These are phyloP conservation scores for Miniopterus natalensis DNA, from an alignment of 2,113 vertebrate species.

Conservation along the genomic window DNA sequence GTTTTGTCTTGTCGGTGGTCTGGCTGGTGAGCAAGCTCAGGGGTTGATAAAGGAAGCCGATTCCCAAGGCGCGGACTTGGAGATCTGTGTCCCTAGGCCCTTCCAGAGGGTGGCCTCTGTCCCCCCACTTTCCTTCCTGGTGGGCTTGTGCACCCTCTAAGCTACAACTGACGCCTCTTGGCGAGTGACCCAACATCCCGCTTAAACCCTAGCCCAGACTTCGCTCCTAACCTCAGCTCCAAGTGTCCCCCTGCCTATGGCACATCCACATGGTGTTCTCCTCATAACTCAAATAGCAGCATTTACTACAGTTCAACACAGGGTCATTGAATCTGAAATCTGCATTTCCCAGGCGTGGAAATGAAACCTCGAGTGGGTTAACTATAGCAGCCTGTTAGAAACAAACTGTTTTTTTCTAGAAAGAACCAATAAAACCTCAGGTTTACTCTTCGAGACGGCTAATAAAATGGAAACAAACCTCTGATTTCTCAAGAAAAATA, in stretches of 20 bases:
- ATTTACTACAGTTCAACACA: background rate
- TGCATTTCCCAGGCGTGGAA: background rate
- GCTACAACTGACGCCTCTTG: background rate
- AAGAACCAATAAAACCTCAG: background rate
- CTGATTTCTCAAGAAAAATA: background rate
- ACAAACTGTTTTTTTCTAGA: conserved; percentile 11
- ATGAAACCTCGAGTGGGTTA: background rate
- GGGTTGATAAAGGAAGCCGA: background rate
- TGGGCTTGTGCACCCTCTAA: background rate
- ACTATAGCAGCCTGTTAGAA: background rate
- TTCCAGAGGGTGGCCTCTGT: background rate
- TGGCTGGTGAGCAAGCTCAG: background rate
- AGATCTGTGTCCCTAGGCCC: background rate
- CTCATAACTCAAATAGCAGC: background rate
- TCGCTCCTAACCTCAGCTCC: background rate
- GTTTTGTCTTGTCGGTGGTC: background rate
- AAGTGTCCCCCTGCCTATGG: background rate
- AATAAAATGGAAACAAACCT: background rate
- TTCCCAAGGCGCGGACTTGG: background rate
- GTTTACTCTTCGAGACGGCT: background rate
- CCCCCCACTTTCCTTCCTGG: background rate
- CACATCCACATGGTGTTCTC: background rate
- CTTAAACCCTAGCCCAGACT: background rate
- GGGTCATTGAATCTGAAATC: background rate
- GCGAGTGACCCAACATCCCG: too few species aligned